Conservation (phyloP, 2,888 invertebrate genomes). For the Drepana falcataria region DNA sequence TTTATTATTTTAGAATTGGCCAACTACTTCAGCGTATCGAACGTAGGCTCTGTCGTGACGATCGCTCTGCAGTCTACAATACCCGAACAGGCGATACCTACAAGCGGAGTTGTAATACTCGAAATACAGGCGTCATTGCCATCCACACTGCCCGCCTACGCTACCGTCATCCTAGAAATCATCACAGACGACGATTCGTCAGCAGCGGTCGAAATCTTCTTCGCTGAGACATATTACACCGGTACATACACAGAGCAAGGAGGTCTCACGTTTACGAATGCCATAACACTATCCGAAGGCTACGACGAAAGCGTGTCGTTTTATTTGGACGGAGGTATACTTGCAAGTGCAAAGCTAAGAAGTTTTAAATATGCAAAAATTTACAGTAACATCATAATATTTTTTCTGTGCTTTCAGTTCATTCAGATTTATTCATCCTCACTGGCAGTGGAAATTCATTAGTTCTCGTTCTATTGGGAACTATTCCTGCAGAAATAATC, state of each 20-base stretch:
- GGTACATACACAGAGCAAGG: constrained; percentile 10
- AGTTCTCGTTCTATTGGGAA: not conserved
- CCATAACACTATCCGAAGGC: constrained; percentile 9
- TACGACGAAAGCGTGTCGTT: constrained; percentile 11
- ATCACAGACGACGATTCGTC: not conserved
- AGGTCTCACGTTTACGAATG: constrained; percentile 10
- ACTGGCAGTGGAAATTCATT: too few species aligned
- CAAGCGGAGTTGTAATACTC: constrained; percentile 9
- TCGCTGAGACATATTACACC: constrained; percentile 12
- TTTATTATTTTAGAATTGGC: constrained; percentile 16
- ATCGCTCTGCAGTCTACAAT: constrained; percentile 11
- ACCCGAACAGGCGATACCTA: constrained; percentile 16
- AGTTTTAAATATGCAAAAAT: too few species aligned
- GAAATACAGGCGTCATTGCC: constrained; percentile 18
- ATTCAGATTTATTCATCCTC: too few species aligned
- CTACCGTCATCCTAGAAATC: not conserved
- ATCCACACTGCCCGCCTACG: constrained; percentile 9
- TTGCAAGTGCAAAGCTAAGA: too few species aligned
- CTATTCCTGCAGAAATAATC: not conserved
- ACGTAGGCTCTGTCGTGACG: constrained; percentile 12
- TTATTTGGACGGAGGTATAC: constrained; percentile 13
- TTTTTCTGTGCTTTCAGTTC: too few species aligned
- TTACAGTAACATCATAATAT: too few species aligned
- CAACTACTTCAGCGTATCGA: constrained; percentile 12
- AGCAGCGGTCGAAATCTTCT: constrained; percentile 3